Base-by-base conservation (phyloP, 2,888 invertebrate genomes). In the Nematopogon swammerdamellus region DNA sequence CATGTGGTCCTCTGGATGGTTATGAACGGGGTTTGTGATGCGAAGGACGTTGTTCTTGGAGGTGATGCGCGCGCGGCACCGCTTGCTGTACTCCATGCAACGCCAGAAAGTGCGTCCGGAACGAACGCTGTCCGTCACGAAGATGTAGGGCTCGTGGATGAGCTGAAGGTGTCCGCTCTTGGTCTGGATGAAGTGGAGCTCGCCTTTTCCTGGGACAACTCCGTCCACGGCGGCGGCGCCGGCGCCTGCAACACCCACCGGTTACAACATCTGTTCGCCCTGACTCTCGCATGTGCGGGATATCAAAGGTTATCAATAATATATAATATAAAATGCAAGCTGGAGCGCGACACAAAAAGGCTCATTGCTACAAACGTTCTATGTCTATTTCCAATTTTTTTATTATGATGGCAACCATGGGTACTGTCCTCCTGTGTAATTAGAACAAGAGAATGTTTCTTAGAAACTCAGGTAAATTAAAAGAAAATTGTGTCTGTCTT, bases 61-160 rank as follows among this genome's bases (percentile, higher is more conserved):
- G 2, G 79, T 79, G 51, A 79, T 79, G 52, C 79, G 65, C 10
- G 79, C 79, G n/a, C 79, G 68, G 59, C 79, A 79, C 45, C 76
- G 67, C 56, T 72, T 76, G 17, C 76, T 73, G 52, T 79, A 79
- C 53, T 79, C 79, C 74, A 77, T 75, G 56, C 80, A 80, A 45
- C 77, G 63, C 80, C 80, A 80, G 57, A 80, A 77, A 4, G 80
- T 80, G 46, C 79, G 64, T 8, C 79, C 80, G 57, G 79, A 77
- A 8, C 79, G 67, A 48, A 79, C 77, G 61, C 79, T 75, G 61
- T 79, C 79, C 48, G 79, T 77, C 55, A 79, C 79, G 58, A 77
- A 79, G 53, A 79, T 79, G 53, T 77, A 79, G 1, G 76, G 73
- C 57, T 79, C 79, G 54, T 79, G 68, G 52, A 79, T 79, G 55